Conservation (phyloP, 2,888 invertebrate species). For the Slavum lentiscoides region DNA sequence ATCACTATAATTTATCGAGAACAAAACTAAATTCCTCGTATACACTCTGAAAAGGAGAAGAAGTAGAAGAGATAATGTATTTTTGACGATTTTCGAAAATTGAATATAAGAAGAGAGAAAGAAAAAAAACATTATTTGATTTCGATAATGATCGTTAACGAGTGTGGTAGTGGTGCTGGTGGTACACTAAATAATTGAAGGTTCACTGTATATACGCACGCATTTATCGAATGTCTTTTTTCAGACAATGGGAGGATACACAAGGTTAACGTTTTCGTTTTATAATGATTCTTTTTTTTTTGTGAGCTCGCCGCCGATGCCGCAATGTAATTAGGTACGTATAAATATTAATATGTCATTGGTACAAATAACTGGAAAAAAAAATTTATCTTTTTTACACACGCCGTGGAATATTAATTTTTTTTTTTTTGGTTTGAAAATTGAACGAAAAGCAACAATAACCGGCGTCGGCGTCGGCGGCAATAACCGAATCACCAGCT, state of each 20-base stretch:
- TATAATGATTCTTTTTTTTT: slow-evolving; percentile 29
- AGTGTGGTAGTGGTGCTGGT: background rate
- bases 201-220: background rate
- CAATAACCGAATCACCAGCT: background rate
- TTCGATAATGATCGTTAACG: slow-evolving; percentile 14
- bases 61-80: background rate
- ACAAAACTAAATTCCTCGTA: too few relatives aligned
- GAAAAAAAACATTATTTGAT: slow-evolving; percentile 11
- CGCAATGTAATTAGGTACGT: background rate
- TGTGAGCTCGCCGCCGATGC: background rate
- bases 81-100: slow-evolving; percentile 32
- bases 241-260: slow-evolving; percentile 22
- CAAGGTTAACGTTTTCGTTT: slow-evolving; percentile 25
- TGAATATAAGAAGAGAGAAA: background rate
- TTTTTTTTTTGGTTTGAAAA: background rate
- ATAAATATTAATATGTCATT: background rate
- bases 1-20: background rate
- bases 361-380: background rate
- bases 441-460: slow-evolving; percentile 6
- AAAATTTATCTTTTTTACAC: background rate
- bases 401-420: background rate
- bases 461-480: background rate
- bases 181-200: slow-evolving; percentile 29
- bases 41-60: background rate
- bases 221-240: slow-evolving; percentile 28